These are phyloP conservation scores for Pterophyllum scalare DNA, from an alignment of 2,113 vertebrate species.

Conservation along the genomic window DNA sequence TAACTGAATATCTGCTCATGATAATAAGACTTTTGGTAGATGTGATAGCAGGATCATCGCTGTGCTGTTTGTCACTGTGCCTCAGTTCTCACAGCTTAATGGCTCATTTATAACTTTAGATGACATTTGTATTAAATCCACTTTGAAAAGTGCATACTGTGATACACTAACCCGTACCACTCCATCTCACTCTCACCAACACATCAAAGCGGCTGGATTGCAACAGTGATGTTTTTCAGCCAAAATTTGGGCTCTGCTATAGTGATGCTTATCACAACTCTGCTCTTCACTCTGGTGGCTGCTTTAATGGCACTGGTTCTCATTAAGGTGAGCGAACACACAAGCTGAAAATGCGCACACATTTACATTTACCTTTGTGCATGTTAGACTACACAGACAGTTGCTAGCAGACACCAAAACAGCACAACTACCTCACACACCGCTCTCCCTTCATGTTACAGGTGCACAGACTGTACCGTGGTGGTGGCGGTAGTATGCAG, in stretches of 20 bases:
- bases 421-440: not conserved
- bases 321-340: conserved; percentile 83
- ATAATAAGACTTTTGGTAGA: not conserved
- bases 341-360: not conserved
- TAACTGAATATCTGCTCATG: not conserved
- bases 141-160: conserved; percentile 20
- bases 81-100: conserved; percentile 29
- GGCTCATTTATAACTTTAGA: not conserved
- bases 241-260: conserved; percentile 83
- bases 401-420: not conserved
- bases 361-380: not conserved
- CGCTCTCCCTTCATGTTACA: conserved; percentile 49
- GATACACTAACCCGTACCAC: conserved; percentile 55
- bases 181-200: conserved; percentile 54
- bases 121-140: conserved; percentile 9
- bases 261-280: conserved; percentile 90
- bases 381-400: not conserved
- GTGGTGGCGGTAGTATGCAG: conserved; percentile 88
- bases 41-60: not conserved
- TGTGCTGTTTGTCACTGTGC: conserved; percentile 16
- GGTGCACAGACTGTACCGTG: conserved; percentile 94
- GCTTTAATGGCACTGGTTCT: conserved; percentile 84
- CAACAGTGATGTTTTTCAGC: conserved; percentile 85
- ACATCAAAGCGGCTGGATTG: conserved; percentile 89
- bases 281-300: conserved; percentile 88